Evolutionary conservation across 2,888 invertebrate genomes (phyloP).

Genomic region (Agrotis segetum): DNA sequence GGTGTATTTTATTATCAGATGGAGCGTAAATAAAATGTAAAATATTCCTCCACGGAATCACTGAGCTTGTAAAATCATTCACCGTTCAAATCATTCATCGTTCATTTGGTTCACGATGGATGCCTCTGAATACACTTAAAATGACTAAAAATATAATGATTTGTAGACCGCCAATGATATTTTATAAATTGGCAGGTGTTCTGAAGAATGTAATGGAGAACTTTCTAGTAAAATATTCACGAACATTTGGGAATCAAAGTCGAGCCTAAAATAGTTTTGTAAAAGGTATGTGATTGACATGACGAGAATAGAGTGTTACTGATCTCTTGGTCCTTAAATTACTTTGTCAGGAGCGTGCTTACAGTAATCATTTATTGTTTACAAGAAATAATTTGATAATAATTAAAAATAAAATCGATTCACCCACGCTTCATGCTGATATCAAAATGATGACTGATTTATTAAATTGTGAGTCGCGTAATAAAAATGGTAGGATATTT

Average conservation of each 20-base stretch:
- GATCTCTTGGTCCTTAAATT: too few relatives aligned
- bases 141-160: slow-evolving; percentile 48
- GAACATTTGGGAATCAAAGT: not conserved
- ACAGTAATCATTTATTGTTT: too few relatives aligned
- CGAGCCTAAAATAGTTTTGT: not conserved
- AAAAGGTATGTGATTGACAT: not conserved
- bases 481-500: too few relatives aligned
- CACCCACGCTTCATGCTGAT: too few relatives aligned
- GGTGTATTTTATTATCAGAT: not conserved
- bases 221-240: not conserved
- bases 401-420: too few relatives aligned
- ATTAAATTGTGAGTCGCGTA: too few relatives aligned
- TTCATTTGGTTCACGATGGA: slow-evolving; percentile 58
- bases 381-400: too few relatives aligned
- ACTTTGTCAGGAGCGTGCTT: too few relatives aligned
- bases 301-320: too few relatives aligned
- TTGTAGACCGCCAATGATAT: slow-evolving; percentile 41
- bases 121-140: slow-evolving; percentile 38
- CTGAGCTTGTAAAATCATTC: slow-evolving; percentile 58
- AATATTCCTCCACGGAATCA: slow-evolving; percentile 36
- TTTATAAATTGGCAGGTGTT: not conserved
- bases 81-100: slow-evolving; percentile 55
- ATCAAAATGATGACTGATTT: too few relatives aligned
- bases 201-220: not conserved
- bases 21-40: slow-evolving; percentile 34